phyloP scores from a whole-genome alignment of 2,797 vertebrate genomes.

The Sebastes kiyomatsui region DNA sequence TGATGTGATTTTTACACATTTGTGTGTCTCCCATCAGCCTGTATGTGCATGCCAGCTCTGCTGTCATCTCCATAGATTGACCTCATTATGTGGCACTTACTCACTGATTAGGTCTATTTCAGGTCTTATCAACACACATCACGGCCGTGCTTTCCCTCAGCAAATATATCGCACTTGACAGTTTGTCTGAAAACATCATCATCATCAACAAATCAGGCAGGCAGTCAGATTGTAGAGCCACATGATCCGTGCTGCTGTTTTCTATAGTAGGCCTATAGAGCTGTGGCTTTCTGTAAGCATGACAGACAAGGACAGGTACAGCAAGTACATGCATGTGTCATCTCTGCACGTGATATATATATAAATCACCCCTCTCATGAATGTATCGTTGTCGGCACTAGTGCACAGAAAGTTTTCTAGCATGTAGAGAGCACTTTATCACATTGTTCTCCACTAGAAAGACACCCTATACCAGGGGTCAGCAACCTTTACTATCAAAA shows the following conservation, averaged over 20 bases:
- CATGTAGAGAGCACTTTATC: not conserved
- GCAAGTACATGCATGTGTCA: not conserved
- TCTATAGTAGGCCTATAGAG: not conserved
- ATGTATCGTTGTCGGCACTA: not conserved
- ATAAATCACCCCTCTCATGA: no score
- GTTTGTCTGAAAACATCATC: conserved; percentile 43
- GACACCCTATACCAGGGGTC: no score
- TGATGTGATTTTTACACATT: conserved; percentile 12
- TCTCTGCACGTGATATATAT: not conserved
- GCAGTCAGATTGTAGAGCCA: not conserved
- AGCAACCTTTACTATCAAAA: no score
- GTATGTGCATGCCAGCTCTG: not conserved
- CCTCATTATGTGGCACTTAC: conserved; percentile 24
- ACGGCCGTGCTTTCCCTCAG: not conserved
- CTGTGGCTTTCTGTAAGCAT: not conserved
- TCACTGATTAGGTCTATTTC: conserved; percentile 36
- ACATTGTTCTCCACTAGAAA: not conserved
- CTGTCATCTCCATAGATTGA: conserved; percentile 22
- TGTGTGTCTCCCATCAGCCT: conserved; percentile 18
- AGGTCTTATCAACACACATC: conserved; percentile 21
- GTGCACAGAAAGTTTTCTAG: not conserved
- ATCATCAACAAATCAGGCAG: not conserved
- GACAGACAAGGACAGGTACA: not conserved
- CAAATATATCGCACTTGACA: conserved; percentile 15
- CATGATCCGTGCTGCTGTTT: not conserved